A percentile compares a stretch with the other conserved stretches of the same genome.
Evolutionary conservation across 2,797 vertebrate species (phyloP).

Genomic region (Syndactyla subalaris): DNA sequence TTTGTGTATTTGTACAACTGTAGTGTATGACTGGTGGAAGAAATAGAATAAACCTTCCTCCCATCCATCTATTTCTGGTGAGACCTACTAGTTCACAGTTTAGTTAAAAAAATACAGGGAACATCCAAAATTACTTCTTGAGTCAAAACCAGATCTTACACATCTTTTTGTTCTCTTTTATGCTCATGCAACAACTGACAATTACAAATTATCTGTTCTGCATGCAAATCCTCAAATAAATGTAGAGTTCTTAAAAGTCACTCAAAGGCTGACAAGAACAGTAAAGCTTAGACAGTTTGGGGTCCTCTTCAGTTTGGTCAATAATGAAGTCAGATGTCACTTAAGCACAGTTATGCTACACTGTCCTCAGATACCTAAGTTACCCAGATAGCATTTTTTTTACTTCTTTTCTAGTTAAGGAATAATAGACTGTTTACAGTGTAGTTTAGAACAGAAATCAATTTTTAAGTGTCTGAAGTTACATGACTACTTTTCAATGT

Average conservation of each 20-base stretch:
- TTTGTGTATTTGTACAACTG: neutral
- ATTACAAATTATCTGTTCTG: neutral
- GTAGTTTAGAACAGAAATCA: neutral
- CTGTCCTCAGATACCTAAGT: neutral
- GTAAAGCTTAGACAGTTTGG: neutral
- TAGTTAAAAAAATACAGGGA: neutral
- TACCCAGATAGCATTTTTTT: neutral
- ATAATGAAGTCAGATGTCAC: neutral
- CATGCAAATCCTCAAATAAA: neutral
- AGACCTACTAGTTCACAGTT: neutral
- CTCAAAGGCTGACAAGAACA: neutral
- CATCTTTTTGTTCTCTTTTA: neutral
- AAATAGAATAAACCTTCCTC: neutral
- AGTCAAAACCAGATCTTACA: neutral
- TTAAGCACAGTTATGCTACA: accelerated
- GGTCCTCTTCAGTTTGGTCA: neutral
- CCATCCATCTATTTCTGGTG: neutral
- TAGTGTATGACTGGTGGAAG: accelerated
- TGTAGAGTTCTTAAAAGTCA: neutral
- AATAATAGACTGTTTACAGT: neutral
- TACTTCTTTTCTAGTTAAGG: neutral
- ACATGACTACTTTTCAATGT: neutral
- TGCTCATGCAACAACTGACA: neutral
- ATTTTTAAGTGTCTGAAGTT: neutral
- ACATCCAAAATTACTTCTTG: neutral